Conservation (phyloP, 2,113 vertebrate genomes). For the Cheirogaleus medius region DNA sequence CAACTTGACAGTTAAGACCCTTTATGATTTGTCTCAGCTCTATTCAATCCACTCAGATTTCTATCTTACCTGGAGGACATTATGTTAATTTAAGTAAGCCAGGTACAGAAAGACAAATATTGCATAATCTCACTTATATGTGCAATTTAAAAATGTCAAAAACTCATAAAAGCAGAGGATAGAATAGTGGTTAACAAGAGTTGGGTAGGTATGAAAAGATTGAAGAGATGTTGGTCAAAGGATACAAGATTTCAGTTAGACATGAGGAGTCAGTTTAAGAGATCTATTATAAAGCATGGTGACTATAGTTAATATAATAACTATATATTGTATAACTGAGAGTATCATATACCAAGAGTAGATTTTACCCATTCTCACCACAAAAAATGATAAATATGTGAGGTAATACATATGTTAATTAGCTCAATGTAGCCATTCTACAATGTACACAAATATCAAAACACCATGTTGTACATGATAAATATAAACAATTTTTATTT, state of each 20-base stretch:
- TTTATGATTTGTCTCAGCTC: background rate
- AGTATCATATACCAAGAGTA: background rate
- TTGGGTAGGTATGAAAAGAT: background rate
- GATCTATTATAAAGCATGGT: background rate
- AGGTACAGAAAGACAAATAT: background rate
- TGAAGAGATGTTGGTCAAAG: background rate
- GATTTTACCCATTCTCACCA: background rate
- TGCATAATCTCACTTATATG: background rate
- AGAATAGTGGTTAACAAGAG: background rate
- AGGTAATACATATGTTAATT: background rate
- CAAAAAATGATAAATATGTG: background rate
- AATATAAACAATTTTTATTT: background rate
- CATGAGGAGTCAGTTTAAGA: background rate
- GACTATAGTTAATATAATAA: background rate
- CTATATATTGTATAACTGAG: background rate
- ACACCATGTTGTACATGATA: background rate
- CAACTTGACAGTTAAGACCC: background rate
- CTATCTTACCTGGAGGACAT: background rate
- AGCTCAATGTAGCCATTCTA: background rate
- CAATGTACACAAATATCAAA: background rate
- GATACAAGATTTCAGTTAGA: background rate
- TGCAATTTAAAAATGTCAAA: background rate
- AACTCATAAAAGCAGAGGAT: background rate
- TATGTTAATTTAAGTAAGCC: background rate
- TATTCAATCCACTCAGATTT: background rate